Percentiles rank a stretch among this genome's conserved stretches.
phyloP scores from a whole-genome alignment of 2,113 vertebrate genomes.

The Rutilus rutilus region DNA sequence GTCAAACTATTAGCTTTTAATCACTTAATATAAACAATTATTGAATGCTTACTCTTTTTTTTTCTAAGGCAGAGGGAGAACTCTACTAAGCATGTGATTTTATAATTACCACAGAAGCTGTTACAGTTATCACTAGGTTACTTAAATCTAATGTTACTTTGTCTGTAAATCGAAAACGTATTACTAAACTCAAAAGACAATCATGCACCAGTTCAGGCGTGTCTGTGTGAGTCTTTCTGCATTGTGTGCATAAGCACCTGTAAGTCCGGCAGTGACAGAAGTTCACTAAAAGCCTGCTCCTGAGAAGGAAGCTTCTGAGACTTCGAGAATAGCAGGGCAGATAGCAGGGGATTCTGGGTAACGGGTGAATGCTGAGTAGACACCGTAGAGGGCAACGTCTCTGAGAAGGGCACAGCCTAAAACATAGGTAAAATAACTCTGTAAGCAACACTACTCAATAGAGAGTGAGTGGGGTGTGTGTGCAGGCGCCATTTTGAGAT shows the following conservation, averaged over 20 bases:
- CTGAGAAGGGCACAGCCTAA: constrained; percentile 2
- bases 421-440: background rate
- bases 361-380: constrained; percentile 41
- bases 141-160: background rate
- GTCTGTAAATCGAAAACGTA: background rate
- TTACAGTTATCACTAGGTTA: background rate
- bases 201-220: constrained; percentile 4
- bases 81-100: background rate
- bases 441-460: background rate
- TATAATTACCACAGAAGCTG: background rate
- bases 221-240: constrained; percentile 8
- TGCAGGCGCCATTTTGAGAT: background rate
- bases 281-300: constrained; percentile 27
- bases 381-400: background rate
- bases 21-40: background rate
- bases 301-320: constrained; percentile 7
- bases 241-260: constrained; percentile 18
- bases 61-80: background rate
- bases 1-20: background rate
- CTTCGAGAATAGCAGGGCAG: constrained; percentile 48
- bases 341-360: constrained; percentile 54
- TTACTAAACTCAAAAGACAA: background rate
- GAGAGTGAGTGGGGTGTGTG: constrained; percentile 2
- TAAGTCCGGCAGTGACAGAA: constrained; percentile 37
- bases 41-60: background rate